These are phyloP conservation scores for Brenthis daphne DNA, from an alignment of 2,888 invertebrate species.

Conservation along the genomic window DNA sequence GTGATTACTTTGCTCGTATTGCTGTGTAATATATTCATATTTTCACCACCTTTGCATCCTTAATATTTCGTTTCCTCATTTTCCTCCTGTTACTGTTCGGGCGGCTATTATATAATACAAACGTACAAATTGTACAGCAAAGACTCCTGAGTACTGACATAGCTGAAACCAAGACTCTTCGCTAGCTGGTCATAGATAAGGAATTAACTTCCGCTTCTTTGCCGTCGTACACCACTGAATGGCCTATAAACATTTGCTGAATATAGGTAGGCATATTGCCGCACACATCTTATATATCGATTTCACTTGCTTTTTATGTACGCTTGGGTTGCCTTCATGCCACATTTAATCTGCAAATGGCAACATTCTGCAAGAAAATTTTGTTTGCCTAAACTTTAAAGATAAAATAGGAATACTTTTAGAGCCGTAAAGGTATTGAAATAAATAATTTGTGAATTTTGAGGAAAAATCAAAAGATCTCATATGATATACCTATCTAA, in stretches of 20 bases:
- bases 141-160: background rate
- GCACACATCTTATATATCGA: constrained; percentile 55
- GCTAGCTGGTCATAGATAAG: constrained; percentile 44
- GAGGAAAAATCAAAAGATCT: too few relatives aligned
- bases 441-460: background rate
- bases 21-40: constrained; percentile 78
- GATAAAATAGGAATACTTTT: constrained; percentile 4
- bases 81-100: constrained; percentile 21
- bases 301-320: constrained; percentile 52
- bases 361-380: constrained; percentile 13
- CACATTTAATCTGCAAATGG: constrained; percentile 26
- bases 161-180: background rate
- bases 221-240: constrained; percentile 42
- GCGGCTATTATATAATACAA: constrained; percentile 14
- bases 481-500: too few relatives aligned
- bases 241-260: constrained; percentile 43
- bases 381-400: background rate
- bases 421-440: background rate
- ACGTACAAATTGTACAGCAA: background rate
- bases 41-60: constrained; percentile 77
- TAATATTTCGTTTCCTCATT: constrained; percentile 68
- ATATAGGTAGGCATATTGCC: constrained; percentile 47
- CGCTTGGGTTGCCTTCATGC: constrained; percentile 26
- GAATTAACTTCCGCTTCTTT: constrained; percentile 46
- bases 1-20: constrained; percentile 70